Conservation (phyloP, 2,888 invertebrate genomes). For the Octonoba sinensis region DNA sequence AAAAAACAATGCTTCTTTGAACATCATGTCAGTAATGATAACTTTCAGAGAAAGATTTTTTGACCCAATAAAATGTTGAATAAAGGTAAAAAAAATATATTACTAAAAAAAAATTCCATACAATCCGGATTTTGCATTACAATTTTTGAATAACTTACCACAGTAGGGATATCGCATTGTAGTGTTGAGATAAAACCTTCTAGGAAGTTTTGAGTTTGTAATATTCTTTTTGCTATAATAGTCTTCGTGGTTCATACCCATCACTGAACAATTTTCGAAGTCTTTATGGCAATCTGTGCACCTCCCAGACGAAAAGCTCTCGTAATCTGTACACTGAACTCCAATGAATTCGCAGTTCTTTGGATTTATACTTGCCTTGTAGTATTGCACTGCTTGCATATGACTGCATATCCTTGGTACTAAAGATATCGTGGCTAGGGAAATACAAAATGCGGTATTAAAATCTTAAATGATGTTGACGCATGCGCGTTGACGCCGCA, state of each 20-base stretch:
- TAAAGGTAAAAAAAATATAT: too few species aligned
- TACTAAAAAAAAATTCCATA: too few species aligned
- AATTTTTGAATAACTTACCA: constrained; percentile 24
- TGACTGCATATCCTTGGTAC: constrained; percentile 48
- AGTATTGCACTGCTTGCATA: constrained; percentile 57
- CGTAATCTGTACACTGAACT: constrained; percentile 33
- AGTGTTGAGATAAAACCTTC: constrained; percentile 51
- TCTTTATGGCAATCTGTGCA: constrained; percentile 14
- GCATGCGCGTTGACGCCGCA: too few species aligned
- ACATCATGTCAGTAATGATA: too few species aligned
- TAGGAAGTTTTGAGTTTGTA: background rate
- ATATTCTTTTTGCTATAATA: background rate
- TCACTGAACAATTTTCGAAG: constrained; percentile 33
- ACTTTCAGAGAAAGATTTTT: too few species aligned
- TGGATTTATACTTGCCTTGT: constrained; percentile 48
- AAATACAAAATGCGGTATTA: too few species aligned
- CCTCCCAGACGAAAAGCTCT: constrained; percentile 10
- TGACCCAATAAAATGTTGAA: too few species aligned
- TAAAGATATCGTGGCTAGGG: constrained; percentile 45
- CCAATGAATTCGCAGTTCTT: constrained; percentile 40
- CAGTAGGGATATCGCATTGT: constrained; percentile 39
- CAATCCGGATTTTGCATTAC: too few species aligned
- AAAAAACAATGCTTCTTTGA: too few species aligned
- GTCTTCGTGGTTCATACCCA: constrained; percentile 53
- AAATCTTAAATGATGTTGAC: too few species aligned